Base-by-base conservation (phyloP, 64 coral and sea anemone species). In the Pachyseris speciosa region DNA sequence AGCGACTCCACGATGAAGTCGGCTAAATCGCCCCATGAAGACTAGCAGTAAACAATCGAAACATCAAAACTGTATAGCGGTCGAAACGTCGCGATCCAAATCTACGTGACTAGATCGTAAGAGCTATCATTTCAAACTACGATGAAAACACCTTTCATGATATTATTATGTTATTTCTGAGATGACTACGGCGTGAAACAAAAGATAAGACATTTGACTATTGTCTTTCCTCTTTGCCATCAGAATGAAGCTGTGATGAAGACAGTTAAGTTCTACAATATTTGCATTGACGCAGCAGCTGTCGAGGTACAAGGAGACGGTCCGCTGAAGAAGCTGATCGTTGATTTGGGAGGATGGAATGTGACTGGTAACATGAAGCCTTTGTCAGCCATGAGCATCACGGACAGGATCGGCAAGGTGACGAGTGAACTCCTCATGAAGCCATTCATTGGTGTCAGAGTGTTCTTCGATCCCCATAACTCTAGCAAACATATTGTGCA, bases 191-290 rank as follows among this genome's bases (percentile, higher is more conserved):
- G n/a, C n/a, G n/a, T n/a, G n/a, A n/a, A n/a, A n/a, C n/a, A n/a
- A n/a, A n/a, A n/a, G n/a, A n/a, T n/a, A n/a, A n/a, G n/a, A n/a
- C n/a, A n/a, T n/a, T n/a, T n/a, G n/a, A n/a, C n/a, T n/a, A n/a
- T n/a, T n/a, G n/a, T n/a, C 74, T 86, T 22, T 45, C 15, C 58
- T 26, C 20, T 22, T 44, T 13, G 9, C 17, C 33, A 60, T 31
- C 41, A 96, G 94, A 96, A 96, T 38, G 90, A 93, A 37, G 90
- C 90, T 31, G 94, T 96, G 6, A 96, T 93, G 86, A 96, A 96
- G 38, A 50, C 94, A 13, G 78, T 37, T 22, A 67, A 32, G 7
- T 93, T 90, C 38, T 96, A 93, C 63, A 93, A 89, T 30, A 22
- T 55, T 0, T 96, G 94, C 47, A 36, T 93, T 25, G 69, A 96